Conservation (phyloP, 2,888 invertebrate genomes). For the Xanthostigma xanthostigma region DNA sequence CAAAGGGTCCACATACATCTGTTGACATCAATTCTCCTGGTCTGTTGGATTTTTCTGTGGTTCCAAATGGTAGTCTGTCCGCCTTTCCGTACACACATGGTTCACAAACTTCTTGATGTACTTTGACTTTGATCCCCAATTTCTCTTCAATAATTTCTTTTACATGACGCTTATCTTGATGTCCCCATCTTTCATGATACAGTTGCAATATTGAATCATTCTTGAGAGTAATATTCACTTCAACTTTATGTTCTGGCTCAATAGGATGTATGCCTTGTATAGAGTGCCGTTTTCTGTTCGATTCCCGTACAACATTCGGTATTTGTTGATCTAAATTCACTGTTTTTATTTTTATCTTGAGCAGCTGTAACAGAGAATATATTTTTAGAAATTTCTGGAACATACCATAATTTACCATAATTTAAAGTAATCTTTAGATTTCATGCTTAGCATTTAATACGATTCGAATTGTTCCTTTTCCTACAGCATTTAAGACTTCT, state of each 20-base stretch:
- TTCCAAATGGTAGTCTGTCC: slow-evolving; percentile 17
- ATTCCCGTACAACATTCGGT: too few species aligned
- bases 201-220: slow-evolving; percentile 13
- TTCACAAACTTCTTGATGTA: slow-evolving; percentile 16
- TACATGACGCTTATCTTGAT: slow-evolving; percentile 20
- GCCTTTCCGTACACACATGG: slow-evolving; percentile 18
- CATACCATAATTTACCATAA: slow-evolving; percentile 17
- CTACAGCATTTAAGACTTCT: slow-evolving; percentile 11
- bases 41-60: slow-evolving; percentile 11
- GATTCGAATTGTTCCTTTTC: slow-evolving; percentile 11
- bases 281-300: slow-evolving; percentile 13
- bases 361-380: slow-evolving; percentile 18
- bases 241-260: slow-evolving; percentile 8
- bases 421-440: slow-evolving; percentile 10
- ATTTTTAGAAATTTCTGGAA: slow-evolving; percentile 17
- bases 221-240: slow-evolving; percentile 7
- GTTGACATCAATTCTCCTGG: slow-evolving; percentile 17
- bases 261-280: slow-evolving; percentile 14
- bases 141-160: slow-evolving; percentile 16
- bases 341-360: slow-evolving; percentile 13
- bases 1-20: slow-evolving; percentile 18
- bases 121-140: slow-evolving; percentile 15
- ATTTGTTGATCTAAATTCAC: slow-evolving; percentile 12
- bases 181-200: slow-evolving; percentile 21
- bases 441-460: slow-evolving; percentile 8